Base-by-base conservation (phyloP, 2,888 invertebrate species). In the Aporophyla lueneburgensis region DNA sequence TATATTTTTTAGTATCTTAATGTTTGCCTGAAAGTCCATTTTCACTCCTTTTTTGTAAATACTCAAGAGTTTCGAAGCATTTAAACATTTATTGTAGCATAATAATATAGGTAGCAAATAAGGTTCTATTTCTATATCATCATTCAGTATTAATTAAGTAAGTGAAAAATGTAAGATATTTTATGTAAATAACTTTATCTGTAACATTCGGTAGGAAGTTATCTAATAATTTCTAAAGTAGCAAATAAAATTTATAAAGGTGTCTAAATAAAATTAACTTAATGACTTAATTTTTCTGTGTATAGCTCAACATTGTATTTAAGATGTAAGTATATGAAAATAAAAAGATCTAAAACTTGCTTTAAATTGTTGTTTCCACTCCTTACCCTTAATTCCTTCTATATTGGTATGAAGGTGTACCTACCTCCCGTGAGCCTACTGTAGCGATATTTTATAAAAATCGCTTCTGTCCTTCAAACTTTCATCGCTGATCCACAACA, bases 141-240 rank as follows among this genome's bases (percentile, higher is more conserved):
- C 46, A 6, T 33, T 24, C 56, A 49, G 33, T 58, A 58, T 40
- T 58, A 9, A 33, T 1, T 4, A 14, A 49, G 12, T 33, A 51
- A 72, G 33, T 12, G 5, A 53, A 63, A 49, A 51, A 40, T 27
- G 24, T 59, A 72, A 27, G 24, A 51, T 51, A 65, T 21, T 40
- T 24, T 43, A 43, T 72, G 59, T 74, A 73, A 72, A 59, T 71
- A 49, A 7, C 27, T 24, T 9, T 61, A 27, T 27, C 14, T 33
- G 27, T 63, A 63, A 46, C 12, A 16, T 24, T 24, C 5, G 16
- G 49, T 49, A 53, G 53, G 53, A 33, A 33, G 2, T 51, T 19
- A 51, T 54, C 9, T 4, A n/a, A n/a, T 12, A n/a, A n/a, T 54
- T 54, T 5, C n/a, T 12, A 12, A 54, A 54, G 54, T 54, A n/a